Evolutionary conservation across 2,888 invertebrate genomes (phyloP).

Genomic region (Leptopterna dolabrata): DNA sequence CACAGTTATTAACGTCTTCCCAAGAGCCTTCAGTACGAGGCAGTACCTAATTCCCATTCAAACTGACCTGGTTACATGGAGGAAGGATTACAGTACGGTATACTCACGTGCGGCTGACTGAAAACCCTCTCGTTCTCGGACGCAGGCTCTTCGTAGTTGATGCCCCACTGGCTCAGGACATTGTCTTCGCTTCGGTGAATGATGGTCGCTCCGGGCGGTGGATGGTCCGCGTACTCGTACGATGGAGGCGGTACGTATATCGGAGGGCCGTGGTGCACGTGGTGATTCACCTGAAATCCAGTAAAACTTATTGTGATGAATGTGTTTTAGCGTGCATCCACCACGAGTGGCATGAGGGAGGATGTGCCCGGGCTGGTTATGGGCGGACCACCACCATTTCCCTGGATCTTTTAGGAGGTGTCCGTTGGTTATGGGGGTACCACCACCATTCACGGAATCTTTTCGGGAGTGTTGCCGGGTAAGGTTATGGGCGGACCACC

Average conservation of each 20-base stretch:
- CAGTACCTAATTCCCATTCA: too few relatives aligned
- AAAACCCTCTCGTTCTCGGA: conserved; percentile 40
- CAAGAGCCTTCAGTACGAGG: too few relatives aligned
- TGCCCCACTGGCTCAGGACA: conserved; percentile 64
- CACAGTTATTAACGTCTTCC: too few relatives aligned
- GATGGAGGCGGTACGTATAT: conserved; percentile 63
- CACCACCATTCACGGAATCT: too few relatives aligned
- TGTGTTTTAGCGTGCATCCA: too few relatives aligned
- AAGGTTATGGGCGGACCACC: too few relatives aligned
- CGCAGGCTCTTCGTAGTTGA: conserved; percentile 60
- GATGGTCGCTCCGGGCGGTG: conserved; percentile 60
- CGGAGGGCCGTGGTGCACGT: conserved; percentile 73
- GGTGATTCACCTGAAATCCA: conserved; percentile 75
- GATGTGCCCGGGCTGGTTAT: too few relatives aligned
- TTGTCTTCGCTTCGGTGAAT: conserved; percentile 61
- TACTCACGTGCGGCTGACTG: conserved; percentile 28
- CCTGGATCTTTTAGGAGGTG: too few relatives aligned
- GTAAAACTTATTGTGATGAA: not conserved
- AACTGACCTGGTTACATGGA: not conserved
- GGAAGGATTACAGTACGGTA: not conserved
- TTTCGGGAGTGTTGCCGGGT: too few relatives aligned
- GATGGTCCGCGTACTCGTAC: conserved; percentile 59
- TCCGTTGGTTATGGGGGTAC: too few relatives aligned
- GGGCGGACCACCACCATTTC: too few relatives aligned
- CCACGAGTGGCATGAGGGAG: too few relatives aligned